Evolutionary conservation across 1,140 invertebrate genomes (phyloP).

Genomic region (Centruroides sculpturatus): DNA sequence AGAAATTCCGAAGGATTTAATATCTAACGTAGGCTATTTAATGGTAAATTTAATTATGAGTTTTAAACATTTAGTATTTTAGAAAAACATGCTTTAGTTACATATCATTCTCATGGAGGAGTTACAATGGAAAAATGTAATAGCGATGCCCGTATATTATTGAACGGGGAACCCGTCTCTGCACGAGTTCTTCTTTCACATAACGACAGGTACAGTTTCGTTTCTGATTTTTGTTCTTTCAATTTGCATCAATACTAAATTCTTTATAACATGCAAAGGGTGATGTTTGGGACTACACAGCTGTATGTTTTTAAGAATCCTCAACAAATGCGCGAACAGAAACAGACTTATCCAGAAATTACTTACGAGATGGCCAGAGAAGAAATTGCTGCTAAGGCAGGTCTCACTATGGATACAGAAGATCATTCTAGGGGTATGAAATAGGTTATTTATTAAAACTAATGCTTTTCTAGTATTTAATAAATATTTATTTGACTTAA

Average conservation of each 20-base stretch:
- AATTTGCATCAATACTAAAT: no score
- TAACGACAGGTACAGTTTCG: conserved; percentile 36
- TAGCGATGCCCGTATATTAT: conserved; percentile 34
- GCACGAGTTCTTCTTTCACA: conserved; percentile 34
- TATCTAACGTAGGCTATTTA: no score
- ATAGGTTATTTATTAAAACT: no score
- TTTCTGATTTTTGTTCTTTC: no score
- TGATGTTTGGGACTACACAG: conserved; percentile 41
- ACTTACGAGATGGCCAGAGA: conserved; percentile 42
- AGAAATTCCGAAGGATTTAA: no score
- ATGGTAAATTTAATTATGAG: no score
- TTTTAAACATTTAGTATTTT: conserved; percentile 30
- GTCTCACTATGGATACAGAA: conserved; percentile 31
- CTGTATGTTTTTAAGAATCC: conserved; percentile 40
- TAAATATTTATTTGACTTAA: no score
- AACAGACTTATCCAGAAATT: conserved; percentile 30
- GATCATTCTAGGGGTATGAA: conserved; percentile 27
- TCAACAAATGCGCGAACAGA: conserved; percentile 25
- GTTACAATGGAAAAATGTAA: conserved; percentile 33
- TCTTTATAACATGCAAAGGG: conserved; percentile 19
- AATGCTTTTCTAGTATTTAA: no score
- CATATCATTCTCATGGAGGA: conserved; percentile 26
- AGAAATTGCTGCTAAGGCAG: conserved; percentile 42
- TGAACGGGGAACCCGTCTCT: conserved; percentile 37
- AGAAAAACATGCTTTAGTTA: conserved; percentile 39